Evolutionary conservation across 2,113 vertebrate species (phyloP).

Genomic region (Poeciliopsis prolifica): DNA sequence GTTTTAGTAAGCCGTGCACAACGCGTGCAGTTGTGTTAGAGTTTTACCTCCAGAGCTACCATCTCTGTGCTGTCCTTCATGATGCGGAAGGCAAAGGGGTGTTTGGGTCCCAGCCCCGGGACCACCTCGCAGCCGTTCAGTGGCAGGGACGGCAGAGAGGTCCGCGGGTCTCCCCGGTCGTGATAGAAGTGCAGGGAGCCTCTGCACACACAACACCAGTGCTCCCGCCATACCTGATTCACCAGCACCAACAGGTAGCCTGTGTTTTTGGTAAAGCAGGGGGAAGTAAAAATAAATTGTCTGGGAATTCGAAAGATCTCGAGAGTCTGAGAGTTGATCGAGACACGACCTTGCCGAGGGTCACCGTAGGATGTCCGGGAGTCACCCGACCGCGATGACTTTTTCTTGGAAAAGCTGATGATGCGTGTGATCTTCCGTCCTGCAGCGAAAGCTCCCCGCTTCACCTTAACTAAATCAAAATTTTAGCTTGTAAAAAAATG

Average conservation of each 20-base stretch:
- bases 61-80: conserved; percentile 84
- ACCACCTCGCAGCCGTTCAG: conserved; percentile 88
- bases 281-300: neutral
- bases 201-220: conserved; percentile 89
- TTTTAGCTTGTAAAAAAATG: neutral
- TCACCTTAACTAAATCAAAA: conserved; percentile 84
- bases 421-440: conserved; percentile 96
- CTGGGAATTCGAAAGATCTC: neutral
- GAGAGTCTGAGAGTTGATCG: neutral
- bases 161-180: conserved; percentile 83
- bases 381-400: conserved; percentile 82
- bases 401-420: conserved; percentile 98
- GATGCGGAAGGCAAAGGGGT: conserved; percentile 94
- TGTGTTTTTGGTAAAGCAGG: conserved; percentile 40
- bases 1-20: neutral
- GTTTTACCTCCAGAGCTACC: conserved; percentile 86
- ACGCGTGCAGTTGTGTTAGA: neutral
- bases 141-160: conserved; percentile 82
- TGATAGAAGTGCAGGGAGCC: conserved; percentile 91
- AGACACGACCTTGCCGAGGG: conserved; percentile 86
- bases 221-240: conserved; percentile 94
- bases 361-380: conserved; percentile 78
- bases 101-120: conserved; percentile 91
- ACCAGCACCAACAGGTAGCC: conserved; percentile 90
- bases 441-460: conserved; percentile 88